Evolutionary conservation across 2,113 vertebrate species (phyloP).

Genomic region (Aegypius monachus): DNA sequence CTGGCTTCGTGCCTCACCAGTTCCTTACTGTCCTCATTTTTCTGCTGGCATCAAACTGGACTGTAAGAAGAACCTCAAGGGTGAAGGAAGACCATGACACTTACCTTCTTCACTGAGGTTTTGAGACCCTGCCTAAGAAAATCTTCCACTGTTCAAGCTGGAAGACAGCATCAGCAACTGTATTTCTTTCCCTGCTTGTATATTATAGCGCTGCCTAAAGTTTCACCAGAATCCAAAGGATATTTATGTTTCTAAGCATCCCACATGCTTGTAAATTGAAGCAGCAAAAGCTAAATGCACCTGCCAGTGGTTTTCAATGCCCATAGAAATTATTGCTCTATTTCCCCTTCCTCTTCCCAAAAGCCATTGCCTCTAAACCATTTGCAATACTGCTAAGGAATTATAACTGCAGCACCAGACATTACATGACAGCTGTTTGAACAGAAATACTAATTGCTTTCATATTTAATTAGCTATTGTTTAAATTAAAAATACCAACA

Average conservation of each 20-base stretch:
- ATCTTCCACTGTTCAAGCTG: neutral
- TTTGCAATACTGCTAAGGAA: slow-evolving; percentile 39
- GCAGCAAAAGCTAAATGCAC: neutral
- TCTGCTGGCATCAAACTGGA: neutral
- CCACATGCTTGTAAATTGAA: neutral
- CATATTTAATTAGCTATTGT: slow-evolving; percentile 72
- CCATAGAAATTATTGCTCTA: neutral
- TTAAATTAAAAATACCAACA: slow-evolving; percentile 69
- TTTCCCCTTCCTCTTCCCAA: neutral
- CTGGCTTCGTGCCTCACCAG: neutral
- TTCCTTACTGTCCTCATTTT: neutral
- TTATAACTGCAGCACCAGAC: slow-evolving; percentile 35
- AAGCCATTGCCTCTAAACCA: slow-evolving; percentile 28
- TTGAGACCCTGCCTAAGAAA: neutral
- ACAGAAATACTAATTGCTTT: slow-evolving; percentile 66
- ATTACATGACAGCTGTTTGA: slow-evolving; percentile 69
- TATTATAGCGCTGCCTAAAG: neutral
- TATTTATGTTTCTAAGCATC: neutral
- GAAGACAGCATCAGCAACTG: neutral
- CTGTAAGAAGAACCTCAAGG: neutral
- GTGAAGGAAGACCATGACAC: neutral
- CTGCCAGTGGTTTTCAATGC: neutral
- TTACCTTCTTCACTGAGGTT: neutral
- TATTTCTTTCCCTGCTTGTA: neutral
- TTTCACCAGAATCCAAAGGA: neutral